These are phyloP conservation scores for Harpalus rubripes DNA, from an alignment of 2,888 invertebrate species.

Conservation along the genomic window DNA sequence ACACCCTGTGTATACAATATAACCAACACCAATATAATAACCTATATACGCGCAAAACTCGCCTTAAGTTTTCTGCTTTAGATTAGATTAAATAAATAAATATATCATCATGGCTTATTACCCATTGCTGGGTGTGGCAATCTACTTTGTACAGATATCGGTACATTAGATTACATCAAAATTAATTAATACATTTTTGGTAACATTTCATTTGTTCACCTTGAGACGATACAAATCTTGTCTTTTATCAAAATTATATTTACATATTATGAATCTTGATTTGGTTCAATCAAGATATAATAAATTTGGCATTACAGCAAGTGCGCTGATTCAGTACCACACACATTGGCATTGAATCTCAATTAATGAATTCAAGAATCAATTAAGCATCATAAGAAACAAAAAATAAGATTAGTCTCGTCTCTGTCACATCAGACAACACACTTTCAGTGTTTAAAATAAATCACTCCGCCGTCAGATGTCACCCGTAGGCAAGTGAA, in stretches of 20 bases:
- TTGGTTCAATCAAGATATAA: constrained; percentile 1
- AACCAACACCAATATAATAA: too few relatives aligned
- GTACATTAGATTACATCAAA: too few relatives aligned
- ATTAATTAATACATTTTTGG: too few relatives aligned
- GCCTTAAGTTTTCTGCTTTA: too few relatives aligned
- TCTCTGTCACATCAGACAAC: constrained; percentile 42
- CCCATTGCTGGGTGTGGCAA: too few relatives aligned
- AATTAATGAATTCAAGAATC: constrained; percentile 42
- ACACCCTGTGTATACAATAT: too few relatives aligned
- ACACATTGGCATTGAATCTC: constrained; percentile 40
- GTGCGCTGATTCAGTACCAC: constrained; percentile 18
- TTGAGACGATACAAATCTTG: too few relatives aligned
- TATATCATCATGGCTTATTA: too few relatives aligned
- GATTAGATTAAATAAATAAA: too few relatives aligned
- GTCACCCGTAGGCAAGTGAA: constrained; percentile 67
- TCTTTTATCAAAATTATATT: background rate
- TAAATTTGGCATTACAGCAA: constrained; percentile 16
- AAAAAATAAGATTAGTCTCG: constrained; percentile 30
- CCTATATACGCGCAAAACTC: too few relatives aligned
- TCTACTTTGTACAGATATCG: too few relatives aligned
- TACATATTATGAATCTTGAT: background rate
- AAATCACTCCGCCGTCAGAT: constrained; percentile 62
- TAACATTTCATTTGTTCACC: too few relatives aligned
- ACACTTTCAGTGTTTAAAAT: constrained; percentile 64
- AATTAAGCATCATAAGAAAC: constrained; percentile 42